Base-by-base conservation (phyloP, 2,113 vertebrate species). In the Origma solitaria region DNA sequence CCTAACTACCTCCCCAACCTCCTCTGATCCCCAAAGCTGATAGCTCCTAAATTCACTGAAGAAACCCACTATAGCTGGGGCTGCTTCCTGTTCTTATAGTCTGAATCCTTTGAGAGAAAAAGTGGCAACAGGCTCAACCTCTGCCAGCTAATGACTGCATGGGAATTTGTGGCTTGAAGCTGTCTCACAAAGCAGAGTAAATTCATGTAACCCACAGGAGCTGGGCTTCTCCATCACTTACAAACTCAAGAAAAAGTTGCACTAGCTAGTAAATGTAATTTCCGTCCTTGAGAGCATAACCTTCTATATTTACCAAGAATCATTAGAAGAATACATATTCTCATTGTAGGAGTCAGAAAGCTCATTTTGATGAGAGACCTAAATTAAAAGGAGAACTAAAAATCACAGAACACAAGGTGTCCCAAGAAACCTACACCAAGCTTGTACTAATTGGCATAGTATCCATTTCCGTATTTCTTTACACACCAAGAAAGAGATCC, bases 1-100 rank as follows among this genome's bases (percentile, higher is more conserved):
- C 42, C 44, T 25, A 87, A 4, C 40, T 27, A 76, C 15, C 9
- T 17, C 49, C 20, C 27, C 24, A 31, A 17, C 33, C 45, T 60
- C 16, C 31, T 84, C 84, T 57, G 31, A 61, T 33, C 12, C 40
- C 44, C 24, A 49, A 38, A 6, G 22, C 8, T 30, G 71, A n/a
- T 27, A 50, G 33, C 23, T 22, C 24, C 24, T 61, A 10, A 77
- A 73, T n/a, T 87, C 61, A 73, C 15, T 37, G 37, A 57, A 73
- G 49, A 69, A 7, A 69, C 8, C 12, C 6, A 7, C 0, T 4
- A 3, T 7, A 68, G 57, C 30, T 40, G 13, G 9, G 15, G n/a
- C 27, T 69, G 8, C 30, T 62, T 44, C 50, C 33, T 51, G 0
- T 35, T 65, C 44, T 44, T 19, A 13, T 1, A 31, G 18, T 5